Base-by-base conservation (phyloP, 2,113 vertebrate genomes). In the Hippocampus mohnikei region DNA sequence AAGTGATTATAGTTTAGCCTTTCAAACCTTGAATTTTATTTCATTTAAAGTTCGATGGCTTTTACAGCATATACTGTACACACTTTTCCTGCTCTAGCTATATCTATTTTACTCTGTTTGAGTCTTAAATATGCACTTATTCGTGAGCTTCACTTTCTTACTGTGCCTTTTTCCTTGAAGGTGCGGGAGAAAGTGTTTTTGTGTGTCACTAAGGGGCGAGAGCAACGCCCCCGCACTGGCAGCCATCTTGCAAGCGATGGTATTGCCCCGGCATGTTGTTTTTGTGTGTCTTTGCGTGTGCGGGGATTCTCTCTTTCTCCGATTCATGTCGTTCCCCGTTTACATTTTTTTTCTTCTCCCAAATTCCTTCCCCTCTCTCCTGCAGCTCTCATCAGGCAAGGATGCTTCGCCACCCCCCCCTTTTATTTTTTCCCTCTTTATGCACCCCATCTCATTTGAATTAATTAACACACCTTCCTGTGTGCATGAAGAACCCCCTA, bases 401-500 rank as follows among this genome's bases (percentile, higher is more conserved):
- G 76, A 82, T 81, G 69, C 74, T 71, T 83, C 81, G 66, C 64
- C 72, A 56, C 80, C 74, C 73, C 74, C 73, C 77, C 73, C 81
- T 72, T 76, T 25, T 25, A 23, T 56, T 48, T 53, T 53, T 21
- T 53, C 83, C 84, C 79, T 90, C 78, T 72, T 88, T 91, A 90
- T 88, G 84, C 88, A 89, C 84, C 79, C 76, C 71, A 77, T 85
- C 88, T 91, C 89, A 91, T 92, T 91, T 92, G 85, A 93, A 92
- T 92, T 92, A 91, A 92, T 93, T 90, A 93, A 87, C 91, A 90
- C 89, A 80, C 86, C 85, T 85, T 87, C 80, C 90, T 87, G 85
- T 89, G 82, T 64, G 21, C 9, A 15, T 20, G 18, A 61, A 37
- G 33, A 9, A 61, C 74, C 69, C 81, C 69, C 69, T 25, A 78